Percentiles rank a stretch among this genome's conserved stretches.
phyloP scores from a whole-genome alignment of 2,797 vertebrate genomes.

The Parotocinclus haroldoi region DNA sequence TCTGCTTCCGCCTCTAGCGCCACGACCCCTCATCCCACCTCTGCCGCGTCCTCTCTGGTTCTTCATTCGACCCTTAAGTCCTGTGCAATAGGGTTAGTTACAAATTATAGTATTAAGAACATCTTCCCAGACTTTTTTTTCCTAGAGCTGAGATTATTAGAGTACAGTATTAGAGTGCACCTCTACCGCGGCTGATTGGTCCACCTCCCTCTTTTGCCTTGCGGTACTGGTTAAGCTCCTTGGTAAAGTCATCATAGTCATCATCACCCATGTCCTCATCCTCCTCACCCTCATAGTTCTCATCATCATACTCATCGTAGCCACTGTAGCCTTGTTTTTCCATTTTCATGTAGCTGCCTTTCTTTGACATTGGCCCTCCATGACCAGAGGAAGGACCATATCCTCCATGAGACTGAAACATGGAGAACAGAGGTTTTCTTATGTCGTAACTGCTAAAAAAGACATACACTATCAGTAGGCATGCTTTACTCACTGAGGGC shows the following conservation, averaged over 20 bases:
- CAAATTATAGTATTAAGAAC: not conserved
- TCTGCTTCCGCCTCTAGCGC: constrained; percentile 71
- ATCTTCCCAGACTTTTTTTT: too few relatives aligned
- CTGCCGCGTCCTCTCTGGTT: constrained; percentile 78
- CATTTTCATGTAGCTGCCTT: constrained; percentile 82
- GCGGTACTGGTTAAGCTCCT: constrained; percentile 91
- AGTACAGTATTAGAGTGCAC: constrained; percentile 29
- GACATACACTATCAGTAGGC: not conserved
- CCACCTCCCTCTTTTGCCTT: constrained; percentile 84
- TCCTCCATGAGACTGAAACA: constrained; percentile 75
- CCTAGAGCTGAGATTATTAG: not conserved
- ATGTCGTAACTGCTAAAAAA: not conserved
- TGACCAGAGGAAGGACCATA: constrained; percentile 62
- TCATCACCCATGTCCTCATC: constrained; percentile 85
- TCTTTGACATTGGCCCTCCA: constrained; percentile 72
- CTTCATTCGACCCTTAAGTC: constrained; percentile 78
- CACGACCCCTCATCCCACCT: constrained; percentile 80
- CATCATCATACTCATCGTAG: constrained; percentile 88
- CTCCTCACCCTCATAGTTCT: constrained; percentile 84
- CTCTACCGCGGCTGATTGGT: constrained; percentile 74
- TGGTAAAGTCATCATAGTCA: constrained; percentile 89
- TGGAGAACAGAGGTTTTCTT: not conserved
- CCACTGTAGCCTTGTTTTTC: constrained; percentile 82
- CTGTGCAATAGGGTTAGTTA: constrained; percentile 52
- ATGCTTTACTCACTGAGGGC: constrained; percentile 70